Evolutionary conservation across 2,797 vertebrate genomes (phyloP).

Genomic region (Anguilla marmorata): DNA sequence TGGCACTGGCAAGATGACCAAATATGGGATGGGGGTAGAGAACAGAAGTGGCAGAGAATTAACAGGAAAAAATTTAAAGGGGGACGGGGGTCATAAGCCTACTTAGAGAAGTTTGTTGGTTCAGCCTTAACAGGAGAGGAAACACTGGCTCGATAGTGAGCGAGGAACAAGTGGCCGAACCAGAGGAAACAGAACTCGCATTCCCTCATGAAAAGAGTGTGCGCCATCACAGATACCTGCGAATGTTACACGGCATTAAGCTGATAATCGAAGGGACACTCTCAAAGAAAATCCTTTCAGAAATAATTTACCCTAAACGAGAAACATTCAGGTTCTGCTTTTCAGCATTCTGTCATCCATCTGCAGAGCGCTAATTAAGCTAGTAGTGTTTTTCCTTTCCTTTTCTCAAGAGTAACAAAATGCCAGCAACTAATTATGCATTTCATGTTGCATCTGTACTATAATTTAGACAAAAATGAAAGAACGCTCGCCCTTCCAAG

Average conservation of each 20-base stretch:
- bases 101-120: neutral
- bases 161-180: constrained; percentile 31
- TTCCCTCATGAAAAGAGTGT: neutral
- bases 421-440: constrained; percentile 68
- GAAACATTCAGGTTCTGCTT: constrained; percentile 37
- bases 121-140: neutral
- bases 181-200: constrained; percentile 17
- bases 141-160: constrained; percentile 2
- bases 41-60: neutral
- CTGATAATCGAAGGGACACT: neutral
- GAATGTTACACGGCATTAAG: neutral
- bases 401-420: constrained; percentile 53
- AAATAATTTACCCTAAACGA: constrained; percentile 50
- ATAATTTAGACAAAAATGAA: constrained; percentile 65
- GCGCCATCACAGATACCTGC: constrained; percentile 37
- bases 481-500: constrained; percentile 54
- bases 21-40: neutral
- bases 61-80: neutral
- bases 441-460: constrained; percentile 64
- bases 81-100: neutral
- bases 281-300: constrained; percentile 42
- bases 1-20: neutral
- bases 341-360: constrained; percentile 56
- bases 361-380: constrained; percentile 68
- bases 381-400: constrained; percentile 53